phyloP scores from a whole-genome alignment of 1,140 invertebrate genomes.

The Neodiprion virginianus region DNA sequence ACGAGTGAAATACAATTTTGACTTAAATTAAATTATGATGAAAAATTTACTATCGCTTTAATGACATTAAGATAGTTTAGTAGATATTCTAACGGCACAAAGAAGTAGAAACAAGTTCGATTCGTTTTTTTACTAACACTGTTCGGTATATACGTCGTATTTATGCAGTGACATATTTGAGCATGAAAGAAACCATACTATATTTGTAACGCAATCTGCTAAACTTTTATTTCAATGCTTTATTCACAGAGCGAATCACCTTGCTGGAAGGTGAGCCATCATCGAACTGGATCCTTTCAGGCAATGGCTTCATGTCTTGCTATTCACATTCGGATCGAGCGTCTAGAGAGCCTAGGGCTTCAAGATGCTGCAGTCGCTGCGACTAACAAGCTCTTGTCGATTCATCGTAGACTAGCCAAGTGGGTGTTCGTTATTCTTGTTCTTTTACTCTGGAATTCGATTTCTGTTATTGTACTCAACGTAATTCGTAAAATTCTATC shows the following conservation, averaged over 20 bases:
- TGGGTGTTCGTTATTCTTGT: conserved; percentile 17
- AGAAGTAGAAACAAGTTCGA: too few species aligned
- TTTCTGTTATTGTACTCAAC: conserved; percentile 10
- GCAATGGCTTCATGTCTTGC: conserved; percentile 50
- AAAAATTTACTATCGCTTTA: too few species aligned
- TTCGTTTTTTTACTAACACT: too few species aligned
- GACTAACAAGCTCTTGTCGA: conserved; percentile 52
- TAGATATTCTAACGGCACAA: too few species aligned
- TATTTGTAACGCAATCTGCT: background rate
- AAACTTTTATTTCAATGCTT: background rate
- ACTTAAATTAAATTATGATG: too few species aligned
- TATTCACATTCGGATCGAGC: conserved; percentile 43
- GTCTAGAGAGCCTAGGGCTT: conserved; percentile 33
- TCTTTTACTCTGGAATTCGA: background rate
- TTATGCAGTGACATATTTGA: background rate
- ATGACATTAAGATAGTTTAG: too few species aligned
- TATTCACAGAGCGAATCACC: conserved; percentile 50
- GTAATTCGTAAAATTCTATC: conserved; percentile 12
- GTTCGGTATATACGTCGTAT: background rate
- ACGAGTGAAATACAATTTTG: too few species aligned
- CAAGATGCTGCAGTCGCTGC: conserved; percentile 36
- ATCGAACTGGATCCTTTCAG: conserved; percentile 40
- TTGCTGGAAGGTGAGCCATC: conserved; percentile 47
- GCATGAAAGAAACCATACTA: background rate
- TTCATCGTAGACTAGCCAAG: conserved; percentile 48